Evolutionary conservation across 2,888 invertebrate species (phyloP).

Genomic region (Troides aeacus): DNA sequence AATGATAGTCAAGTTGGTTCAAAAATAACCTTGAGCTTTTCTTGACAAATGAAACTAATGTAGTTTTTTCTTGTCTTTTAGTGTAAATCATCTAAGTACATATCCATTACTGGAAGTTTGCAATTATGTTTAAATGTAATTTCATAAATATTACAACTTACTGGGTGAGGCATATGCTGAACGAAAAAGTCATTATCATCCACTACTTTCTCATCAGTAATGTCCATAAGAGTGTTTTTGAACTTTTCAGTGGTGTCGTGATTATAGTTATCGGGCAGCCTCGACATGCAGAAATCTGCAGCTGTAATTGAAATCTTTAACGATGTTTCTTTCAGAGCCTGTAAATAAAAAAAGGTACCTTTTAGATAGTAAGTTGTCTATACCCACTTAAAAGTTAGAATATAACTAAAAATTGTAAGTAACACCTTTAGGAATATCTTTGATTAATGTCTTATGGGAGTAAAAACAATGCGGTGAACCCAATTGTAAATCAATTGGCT

Average conservation of each 20-base stretch:
- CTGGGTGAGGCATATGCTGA: constrained; percentile 74
- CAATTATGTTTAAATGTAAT: not conserved
- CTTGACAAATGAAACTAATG: too few species aligned
- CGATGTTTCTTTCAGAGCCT: constrained; percentile 48
- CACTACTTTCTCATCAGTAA: constrained; percentile 63
- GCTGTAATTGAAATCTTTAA: constrained; percentile 70
- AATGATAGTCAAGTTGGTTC: too few species aligned
- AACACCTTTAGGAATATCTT: too few species aligned
- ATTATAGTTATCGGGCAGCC: constrained; percentile 46
- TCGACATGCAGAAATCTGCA: constrained; percentile 60
- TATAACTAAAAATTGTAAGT: too few species aligned
- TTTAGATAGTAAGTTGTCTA: not conserved
- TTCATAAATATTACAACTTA: constrained; percentile 37
- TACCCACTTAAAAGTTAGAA: too few species aligned
- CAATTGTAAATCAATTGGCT: too few species aligned
- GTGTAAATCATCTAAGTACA: too few species aligned
- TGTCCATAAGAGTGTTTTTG: constrained; percentile 47
- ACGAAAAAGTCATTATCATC: constrained; percentile 59
- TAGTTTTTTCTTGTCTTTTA: too few species aligned
- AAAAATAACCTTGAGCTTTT: too few species aligned
- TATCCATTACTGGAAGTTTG: too few species aligned
- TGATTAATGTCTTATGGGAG: too few species aligned
- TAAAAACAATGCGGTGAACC: too few species aligned
- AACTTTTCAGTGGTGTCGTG: constrained; percentile 36
- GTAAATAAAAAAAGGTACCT: constrained; percentile 15